Base-by-base conservation (phyloP, 2,113 vertebrate species). In the Dasyprocta punctata region DNA sequence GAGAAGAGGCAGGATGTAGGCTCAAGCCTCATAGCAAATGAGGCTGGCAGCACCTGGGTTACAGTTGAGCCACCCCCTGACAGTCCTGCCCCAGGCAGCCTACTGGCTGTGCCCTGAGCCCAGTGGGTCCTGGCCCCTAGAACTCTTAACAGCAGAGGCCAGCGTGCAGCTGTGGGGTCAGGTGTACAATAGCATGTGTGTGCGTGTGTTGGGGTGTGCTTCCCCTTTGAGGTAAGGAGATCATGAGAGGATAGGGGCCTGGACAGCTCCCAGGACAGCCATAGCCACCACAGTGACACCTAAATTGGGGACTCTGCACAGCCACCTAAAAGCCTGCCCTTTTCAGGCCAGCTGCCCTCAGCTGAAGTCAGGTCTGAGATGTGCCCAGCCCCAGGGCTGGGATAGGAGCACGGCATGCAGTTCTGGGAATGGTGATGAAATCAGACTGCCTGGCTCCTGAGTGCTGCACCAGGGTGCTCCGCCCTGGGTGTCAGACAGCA, bases 331-430 rank as follows among this genome's bases (percentile, higher is more conserved):
- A 47, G 60, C 61, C 52, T 69, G 16, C 12, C 38, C 26, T 47
- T 60, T 28, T 33, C 0, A 8, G n/a, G 0, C 20, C 2, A 10
- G 8, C 19, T 1, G 3, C 5, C 36, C 71, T 30, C 2, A 12
- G 67, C 38, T 86, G 30, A 38, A 41, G 44, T 44, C 36, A 75
- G 69, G 28, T 63, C 44, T 85, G 13, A 38, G 22, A 14, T 38
- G 24, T 80, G 28, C 52, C 52, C 78, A 22, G 49, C 30, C 9
- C 49, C 12, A 36, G 60, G 41, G 17, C 58, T 33, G 41, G 60
- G 38, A 9, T 47, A 44, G 41, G 56, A 47, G 33, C 19, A 24
- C 1, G 2, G 41, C 16, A 28, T 17, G 9, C 11, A 30, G 22
- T 26, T 67, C 44, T 67, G 33, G 63, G 33, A 86, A 86, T 26